A percentile compares a stretch with the other conserved stretches of the same genome.
phyloP scores from a whole-genome alignment of 2,797 vertebrate genomes.

The Clarias platycephalus region DNA sequence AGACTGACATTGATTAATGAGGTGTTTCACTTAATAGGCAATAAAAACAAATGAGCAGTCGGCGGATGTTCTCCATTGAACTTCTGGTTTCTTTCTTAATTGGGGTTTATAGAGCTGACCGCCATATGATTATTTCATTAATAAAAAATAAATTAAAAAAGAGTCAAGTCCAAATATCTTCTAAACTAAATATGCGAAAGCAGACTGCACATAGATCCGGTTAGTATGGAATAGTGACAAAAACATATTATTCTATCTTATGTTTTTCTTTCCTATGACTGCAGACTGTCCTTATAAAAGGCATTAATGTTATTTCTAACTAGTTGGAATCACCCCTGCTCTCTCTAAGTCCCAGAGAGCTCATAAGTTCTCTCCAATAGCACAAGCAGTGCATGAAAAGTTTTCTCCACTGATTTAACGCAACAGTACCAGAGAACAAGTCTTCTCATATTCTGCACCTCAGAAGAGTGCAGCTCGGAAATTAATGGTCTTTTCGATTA shows the following conservation, averaged over 20 bases:
- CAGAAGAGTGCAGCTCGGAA: conserved; percentile 8
- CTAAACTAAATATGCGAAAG: background rate
- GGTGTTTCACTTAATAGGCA: conserved; percentile 83
- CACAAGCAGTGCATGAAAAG: conserved; percentile 72
- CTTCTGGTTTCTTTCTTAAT: conserved; percentile 76
- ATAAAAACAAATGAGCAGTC: conserved; percentile 83
- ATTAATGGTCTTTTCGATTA: conserved; percentile 25
- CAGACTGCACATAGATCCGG: conserved; percentile 22
- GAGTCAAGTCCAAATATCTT: conserved; percentile 58
- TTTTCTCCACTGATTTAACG: conserved; percentile 70
- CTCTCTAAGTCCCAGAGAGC: conserved; percentile 72
- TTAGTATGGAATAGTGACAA: conserved; percentile 57
- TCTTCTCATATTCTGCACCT: conserved; percentile 66
- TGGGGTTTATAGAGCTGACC: conserved; percentile 73
- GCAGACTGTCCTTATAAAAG: conserved; percentile 74
- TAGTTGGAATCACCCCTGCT: conserved; percentile 72
- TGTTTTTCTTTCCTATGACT: conserved; percentile 62
- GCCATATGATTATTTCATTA: conserved; percentile 77
- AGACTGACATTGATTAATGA: conserved; percentile 81
- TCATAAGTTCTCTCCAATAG: conserved; percentile 75
- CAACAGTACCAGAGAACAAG: conserved; percentile 72
- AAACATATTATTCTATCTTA: conserved; percentile 68
- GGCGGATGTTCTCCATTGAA: conserved; percentile 81
- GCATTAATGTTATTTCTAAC: conserved; percentile 77
- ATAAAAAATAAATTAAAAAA: conserved; percentile 58